These are phyloP conservation scores for Thera britannica DNA, from an alignment of 2,888 invertebrate species.

Conservation along the genomic window DNA sequence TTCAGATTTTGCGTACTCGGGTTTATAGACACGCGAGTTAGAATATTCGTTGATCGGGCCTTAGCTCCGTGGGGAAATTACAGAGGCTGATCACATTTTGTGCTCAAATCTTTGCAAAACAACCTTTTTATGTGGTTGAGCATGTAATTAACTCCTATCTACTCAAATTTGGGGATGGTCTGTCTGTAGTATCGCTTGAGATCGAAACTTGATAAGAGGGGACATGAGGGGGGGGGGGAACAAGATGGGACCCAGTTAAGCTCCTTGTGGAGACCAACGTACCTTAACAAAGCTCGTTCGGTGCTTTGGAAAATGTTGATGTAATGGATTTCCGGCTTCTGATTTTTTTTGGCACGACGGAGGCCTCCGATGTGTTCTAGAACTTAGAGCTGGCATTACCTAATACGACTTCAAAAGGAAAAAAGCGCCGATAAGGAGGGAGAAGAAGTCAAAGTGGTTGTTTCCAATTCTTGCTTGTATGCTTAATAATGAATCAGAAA, in stretches of 20 bases:
- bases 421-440: no score
- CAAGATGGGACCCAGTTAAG: constrained; percentile 5
- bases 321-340: background rate
- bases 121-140: constrained; percentile 3
- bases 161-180: background rate
- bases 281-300: background rate
- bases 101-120: constrained; percentile 7
- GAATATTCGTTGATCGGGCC: constrained; percentile 31
- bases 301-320: background rate
- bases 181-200: constrained; percentile 2
- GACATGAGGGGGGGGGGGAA: background rate
- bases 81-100: constrained; percentile 12
- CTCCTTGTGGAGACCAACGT: background rate
- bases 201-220: background rate
- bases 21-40: constrained; percentile 32
- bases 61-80: constrained; percentile 28
- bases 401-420: no score
- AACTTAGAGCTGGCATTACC: background rate
- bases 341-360: background rate
- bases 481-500: no score
- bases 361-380: background rate
- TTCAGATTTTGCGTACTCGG: constrained; percentile 35
- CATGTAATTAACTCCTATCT: constrained; percentile 8
- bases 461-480: no score
- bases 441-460: no score